A percentile compares a stretch with the other conserved stretches of the same genome.
Conservation (phyloP, 92 coral and sea anemone genomes). For the Umimayanthus kanabou region DNA sequence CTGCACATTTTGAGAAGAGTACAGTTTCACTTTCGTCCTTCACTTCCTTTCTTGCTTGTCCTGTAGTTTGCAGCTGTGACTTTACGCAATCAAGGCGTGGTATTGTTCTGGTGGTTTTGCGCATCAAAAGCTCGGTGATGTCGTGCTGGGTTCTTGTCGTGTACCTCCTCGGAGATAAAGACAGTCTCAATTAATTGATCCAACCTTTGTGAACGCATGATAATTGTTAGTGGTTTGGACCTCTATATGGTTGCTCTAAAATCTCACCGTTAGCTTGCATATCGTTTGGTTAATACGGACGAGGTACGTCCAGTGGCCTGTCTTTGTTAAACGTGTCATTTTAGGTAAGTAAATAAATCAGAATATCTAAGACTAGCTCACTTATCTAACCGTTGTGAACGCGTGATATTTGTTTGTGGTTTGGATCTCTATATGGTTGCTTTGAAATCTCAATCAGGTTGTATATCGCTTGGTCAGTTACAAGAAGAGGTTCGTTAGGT, state of each 20-base stretch:
- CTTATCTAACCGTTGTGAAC: too few species aligned
- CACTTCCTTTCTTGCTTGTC: background rate
- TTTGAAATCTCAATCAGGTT: background rate
- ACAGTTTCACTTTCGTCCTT: conserved; percentile 1
- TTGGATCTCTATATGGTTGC: background rate
- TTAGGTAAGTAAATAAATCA: too few species aligned
- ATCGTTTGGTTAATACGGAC: background rate
- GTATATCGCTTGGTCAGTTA: background rate
- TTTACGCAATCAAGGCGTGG: conserved; percentile 18
- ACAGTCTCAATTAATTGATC: background rate
- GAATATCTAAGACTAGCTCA: background rate
- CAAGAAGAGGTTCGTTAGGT: background rate
- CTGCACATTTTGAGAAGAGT: background rate
- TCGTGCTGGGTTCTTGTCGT: conserved; percentile 2
- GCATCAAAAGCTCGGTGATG: background rate
- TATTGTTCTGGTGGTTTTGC: conserved; percentile 31
- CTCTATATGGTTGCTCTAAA: background rate
- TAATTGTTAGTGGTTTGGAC: background rate
- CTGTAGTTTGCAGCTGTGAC: conserved; percentile 20
- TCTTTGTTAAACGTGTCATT: background rate
- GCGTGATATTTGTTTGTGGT: too few species aligned
- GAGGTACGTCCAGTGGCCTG: background rate
- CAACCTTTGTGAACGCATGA: background rate
- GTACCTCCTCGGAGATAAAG: conserved; percentile 4
- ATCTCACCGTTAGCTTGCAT: too few species aligned